phyloP scores from a whole-genome alignment of 2,888 invertebrate genomes.

The Drosophila meridionalis region DNA sequence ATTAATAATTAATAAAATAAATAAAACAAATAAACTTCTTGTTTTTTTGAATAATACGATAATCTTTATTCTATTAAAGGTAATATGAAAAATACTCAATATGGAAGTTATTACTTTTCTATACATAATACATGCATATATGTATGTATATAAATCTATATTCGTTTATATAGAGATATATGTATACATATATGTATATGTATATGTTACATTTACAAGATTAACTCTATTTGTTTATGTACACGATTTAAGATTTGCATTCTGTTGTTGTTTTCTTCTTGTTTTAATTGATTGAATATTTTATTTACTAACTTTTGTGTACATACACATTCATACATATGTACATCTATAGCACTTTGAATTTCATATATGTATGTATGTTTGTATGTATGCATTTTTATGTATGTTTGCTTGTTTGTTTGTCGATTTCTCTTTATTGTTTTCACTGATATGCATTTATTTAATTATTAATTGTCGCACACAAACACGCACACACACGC shows the following conservation, averaged over 20 bases:
- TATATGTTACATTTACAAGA: slow-evolving; percentile 54
- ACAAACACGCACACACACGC: slow-evolving; percentile 17
- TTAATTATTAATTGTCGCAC: slow-evolving; percentile 57
- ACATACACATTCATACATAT: slow-evolving; percentile 38
- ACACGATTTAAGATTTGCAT: slow-evolving; percentile 40
- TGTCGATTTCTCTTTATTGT: slow-evolving; percentile 57
- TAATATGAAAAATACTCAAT: slow-evolving; percentile 76
- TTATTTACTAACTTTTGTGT: slow-evolving; percentile 48
- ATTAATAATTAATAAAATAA: neutral
- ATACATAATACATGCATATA: slow-evolving; percentile 47
- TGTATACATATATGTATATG: slow-evolving; percentile 29
- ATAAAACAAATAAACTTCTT: neutral
- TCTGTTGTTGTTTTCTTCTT: neutral
- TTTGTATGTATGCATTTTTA: neutral
- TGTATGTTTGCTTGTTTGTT: slow-evolving; percentile 17
- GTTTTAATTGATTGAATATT: slow-evolving; percentile 62
- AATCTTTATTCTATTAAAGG: slow-evolving; percentile 75
- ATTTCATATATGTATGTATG: slow-evolving; percentile 31
- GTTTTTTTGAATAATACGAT: slow-evolving; percentile 70
- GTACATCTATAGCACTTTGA: slow-evolving; percentile 31
- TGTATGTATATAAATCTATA: slow-evolving; percentile 24
- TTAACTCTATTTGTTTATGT: slow-evolving; percentile 58
- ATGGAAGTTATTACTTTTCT: slow-evolving; percentile 68
- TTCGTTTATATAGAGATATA: slow-evolving; percentile 24
- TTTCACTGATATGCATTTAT: slow-evolving; percentile 74